phyloP scores from a whole-genome alignment of 2,113 vertebrate genomes.

The Ranitomeya variabilis region DNA sequence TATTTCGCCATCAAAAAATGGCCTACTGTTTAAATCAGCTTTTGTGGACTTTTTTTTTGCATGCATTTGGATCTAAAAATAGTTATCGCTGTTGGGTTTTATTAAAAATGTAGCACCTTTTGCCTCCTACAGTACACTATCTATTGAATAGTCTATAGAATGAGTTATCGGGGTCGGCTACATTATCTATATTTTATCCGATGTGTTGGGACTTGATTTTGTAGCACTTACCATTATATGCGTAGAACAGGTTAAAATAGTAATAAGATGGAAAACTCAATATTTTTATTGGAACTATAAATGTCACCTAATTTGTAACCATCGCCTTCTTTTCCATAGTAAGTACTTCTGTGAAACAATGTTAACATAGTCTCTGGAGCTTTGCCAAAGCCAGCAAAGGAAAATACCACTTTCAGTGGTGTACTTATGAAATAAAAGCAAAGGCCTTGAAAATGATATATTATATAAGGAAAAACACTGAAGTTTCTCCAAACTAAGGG shows the following conservation, averaged over 20 bases:
- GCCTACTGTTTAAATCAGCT: no score
- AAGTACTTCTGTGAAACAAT: not conserved
- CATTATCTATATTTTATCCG: no score
- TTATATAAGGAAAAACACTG: not conserved
- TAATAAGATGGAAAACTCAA: not conserved
- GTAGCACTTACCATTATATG: no score
- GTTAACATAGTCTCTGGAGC: not conserved
- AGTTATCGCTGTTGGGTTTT: no score
- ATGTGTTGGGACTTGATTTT: no score
- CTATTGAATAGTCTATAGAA: no score
- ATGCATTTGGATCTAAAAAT: no score
- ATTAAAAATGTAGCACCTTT: no score
- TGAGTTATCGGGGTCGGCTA: no score
- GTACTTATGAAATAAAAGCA: not conserved
- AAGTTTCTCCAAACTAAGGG: not conserved
- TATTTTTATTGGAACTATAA: not conserved
- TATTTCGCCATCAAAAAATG: no score
- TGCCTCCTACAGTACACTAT: no score
- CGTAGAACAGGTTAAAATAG: not conserved
- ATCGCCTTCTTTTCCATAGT: conserved; percentile 3
- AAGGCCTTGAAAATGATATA: not conserved
- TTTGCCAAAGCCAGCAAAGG: not conserved
- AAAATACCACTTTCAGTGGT: not conserved
- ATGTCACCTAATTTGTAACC: not conserved
- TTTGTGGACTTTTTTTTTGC: no score